A percentile compares a stretch with the other conserved stretches of the same genome.
Evolutionary conservation across 1,140 invertebrate genomes (phyloP).

Genomic region (Drosophila kikkawai): DNA sequence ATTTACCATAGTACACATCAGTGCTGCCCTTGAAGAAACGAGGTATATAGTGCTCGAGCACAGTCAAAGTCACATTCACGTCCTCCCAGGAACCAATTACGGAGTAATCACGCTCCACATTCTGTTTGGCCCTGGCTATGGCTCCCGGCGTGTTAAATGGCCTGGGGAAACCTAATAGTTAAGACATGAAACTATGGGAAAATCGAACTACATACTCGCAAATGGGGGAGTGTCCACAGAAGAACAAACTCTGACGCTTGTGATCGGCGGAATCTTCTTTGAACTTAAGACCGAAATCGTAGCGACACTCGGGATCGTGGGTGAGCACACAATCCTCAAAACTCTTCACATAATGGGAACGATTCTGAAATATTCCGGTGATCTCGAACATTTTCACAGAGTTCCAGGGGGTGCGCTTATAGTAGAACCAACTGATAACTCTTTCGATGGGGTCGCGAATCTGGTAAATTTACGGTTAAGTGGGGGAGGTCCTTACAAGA

Average conservation of each 20-base stretch:
- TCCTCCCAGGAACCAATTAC: constrained; percentile 94
- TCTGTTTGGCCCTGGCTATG: constrained; percentile 91
- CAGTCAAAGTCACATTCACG: constrained; percentile 92
- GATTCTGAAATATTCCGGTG: constrained; percentile 91
- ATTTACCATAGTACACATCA: constrained; percentile 90
- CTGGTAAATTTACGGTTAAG: constrained; percentile 22
- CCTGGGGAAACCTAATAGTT: constrained; percentile 82
- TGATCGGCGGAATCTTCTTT: constrained; percentile 91
- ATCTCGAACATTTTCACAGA: constrained; percentile 78
- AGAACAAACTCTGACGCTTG: constrained; percentile 90
- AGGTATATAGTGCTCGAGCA: constrained; percentile 93
- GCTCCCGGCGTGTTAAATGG: constrained; percentile 93
- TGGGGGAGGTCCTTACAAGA: neutral
- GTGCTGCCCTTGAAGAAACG: constrained; percentile 91
- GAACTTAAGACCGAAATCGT: constrained; percentile 90
- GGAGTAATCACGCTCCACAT: constrained; percentile 93
- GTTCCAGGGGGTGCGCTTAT: constrained; percentile 90
- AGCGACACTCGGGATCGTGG: constrained; percentile 93
- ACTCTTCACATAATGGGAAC: constrained; percentile 94
- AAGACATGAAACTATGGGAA: neutral
- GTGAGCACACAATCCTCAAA: constrained; percentile 93
- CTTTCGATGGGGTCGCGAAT: constrained; percentile 93
- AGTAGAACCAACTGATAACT: constrained; percentile 95
- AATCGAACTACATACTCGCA: constrained; percentile 87
- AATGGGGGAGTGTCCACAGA: constrained; percentile 94